A percentile compares a stretch with the other conserved stretches of the same genome.
Evolutionary conservation across 2,797 vertebrate species (phyloP).

Genomic region (Crax fasciolata): DNA sequence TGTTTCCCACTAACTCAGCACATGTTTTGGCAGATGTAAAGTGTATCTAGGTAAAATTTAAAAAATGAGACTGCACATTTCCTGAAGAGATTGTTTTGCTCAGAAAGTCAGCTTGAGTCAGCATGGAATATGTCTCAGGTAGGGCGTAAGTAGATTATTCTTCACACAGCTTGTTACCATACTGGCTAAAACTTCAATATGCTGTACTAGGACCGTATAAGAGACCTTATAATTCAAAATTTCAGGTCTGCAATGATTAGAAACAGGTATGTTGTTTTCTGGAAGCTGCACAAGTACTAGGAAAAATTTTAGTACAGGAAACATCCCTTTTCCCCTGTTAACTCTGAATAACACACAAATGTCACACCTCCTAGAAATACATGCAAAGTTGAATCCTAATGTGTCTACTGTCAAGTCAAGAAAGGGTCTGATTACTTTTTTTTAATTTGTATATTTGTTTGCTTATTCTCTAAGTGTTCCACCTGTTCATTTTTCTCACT

Average conservation of each 20-base stretch:
- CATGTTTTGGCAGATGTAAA: background rate
- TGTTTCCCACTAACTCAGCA: background rate
- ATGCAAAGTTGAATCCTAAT: background rate
- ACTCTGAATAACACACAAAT: background rate
- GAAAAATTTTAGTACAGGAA: background rate
- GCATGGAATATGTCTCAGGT: background rate
- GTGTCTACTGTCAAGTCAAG: background rate
- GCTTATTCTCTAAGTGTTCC: background rate
- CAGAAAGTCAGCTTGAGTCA: constrained; percentile 21
- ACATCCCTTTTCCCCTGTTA: background rate
- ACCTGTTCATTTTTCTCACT: background rate
- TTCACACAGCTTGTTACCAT: background rate
- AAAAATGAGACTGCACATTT: background rate
- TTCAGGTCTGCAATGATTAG: background rate
- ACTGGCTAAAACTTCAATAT: background rate
- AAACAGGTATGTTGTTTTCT: background rate
- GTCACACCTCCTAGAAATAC: background rate
- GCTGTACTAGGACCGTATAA: background rate
- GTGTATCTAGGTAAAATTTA: background rate
- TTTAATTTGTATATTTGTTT: background rate
- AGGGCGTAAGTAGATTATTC: background rate
- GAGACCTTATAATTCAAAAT: background rate
- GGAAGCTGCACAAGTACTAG: background rate
- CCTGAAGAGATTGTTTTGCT: background rate
- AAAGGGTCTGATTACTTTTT: background rate